These are phyloP conservation scores for Macrotrachela quadricornifera DNA, from an alignment of 1,140 invertebrate genomes.

Conservation along the genomic window DNA sequence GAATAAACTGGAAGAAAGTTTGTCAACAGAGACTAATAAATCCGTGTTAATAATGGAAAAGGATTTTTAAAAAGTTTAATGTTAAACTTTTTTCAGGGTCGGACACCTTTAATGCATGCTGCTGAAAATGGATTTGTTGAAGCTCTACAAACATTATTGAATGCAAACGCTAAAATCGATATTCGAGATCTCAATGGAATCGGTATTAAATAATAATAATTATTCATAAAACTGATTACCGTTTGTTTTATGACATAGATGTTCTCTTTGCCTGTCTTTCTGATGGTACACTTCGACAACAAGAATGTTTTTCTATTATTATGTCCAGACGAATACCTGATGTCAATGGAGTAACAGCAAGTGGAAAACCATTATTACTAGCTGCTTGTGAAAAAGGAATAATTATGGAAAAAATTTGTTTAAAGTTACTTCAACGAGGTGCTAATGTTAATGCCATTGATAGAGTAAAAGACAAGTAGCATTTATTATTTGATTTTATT, in stretches of 20 bases:
- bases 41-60: no score
- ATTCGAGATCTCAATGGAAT: constrained; percentile 26
- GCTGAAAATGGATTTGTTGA: constrained; percentile 28
- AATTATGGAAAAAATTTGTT: constrained; percentile 25
- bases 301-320: constrained; percentile 23
- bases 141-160: constrained; percentile 21
- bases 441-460: constrained; percentile 24
- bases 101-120: constrained; percentile 26
- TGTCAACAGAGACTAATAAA: no score
- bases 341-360: constrained; percentile 21
- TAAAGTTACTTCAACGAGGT: constrained; percentile 20
- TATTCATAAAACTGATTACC: neutral
- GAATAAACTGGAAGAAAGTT: no score
- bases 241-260: constrained; percentile 12
- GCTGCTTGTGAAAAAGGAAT: constrained; percentile 24
- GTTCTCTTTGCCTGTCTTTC: constrained; percentile 28
- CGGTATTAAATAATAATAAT: constrained; percentile 13
- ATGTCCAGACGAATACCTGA: constrained; percentile 24
- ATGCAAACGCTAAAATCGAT: constrained; percentile 24
- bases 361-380: constrained; percentile 24
- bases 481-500: neutral
- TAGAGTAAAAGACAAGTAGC: constrained; percentile 13
- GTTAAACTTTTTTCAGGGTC: constrained; percentile 19
- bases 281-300: constrained; percentile 21
- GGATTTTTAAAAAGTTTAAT: no score